phyloP scores from a whole-genome alignment of 2,888 invertebrate genomes.

The Druceiella hillmani region DNA sequence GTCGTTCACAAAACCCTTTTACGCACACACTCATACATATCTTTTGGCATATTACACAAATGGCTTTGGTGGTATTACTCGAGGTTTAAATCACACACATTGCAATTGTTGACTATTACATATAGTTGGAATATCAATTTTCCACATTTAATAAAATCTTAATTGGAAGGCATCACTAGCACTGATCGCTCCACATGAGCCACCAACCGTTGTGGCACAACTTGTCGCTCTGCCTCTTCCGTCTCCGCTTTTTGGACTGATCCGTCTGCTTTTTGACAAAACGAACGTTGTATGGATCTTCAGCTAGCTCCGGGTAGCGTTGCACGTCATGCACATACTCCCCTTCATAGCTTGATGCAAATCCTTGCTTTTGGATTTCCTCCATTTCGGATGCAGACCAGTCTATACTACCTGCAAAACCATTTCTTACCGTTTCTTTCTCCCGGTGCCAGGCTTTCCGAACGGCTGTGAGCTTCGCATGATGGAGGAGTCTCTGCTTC shows the following conservation, averaged over 20 bases:
- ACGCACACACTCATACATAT: slow-evolving; percentile 36
- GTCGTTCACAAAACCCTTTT: slow-evolving; percentile 37
- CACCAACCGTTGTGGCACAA: slow-evolving; percentile 43
- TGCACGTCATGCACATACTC: slow-evolving; percentile 89
- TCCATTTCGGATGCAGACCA: slow-evolving; percentile 88
- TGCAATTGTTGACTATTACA: too few relatives aligned
- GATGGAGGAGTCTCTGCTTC: slow-evolving; percentile 81
- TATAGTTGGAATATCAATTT: too few relatives aligned
- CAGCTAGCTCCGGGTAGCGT: slow-evolving; percentile 87
- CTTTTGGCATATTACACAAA: slow-evolving; percentile 51
- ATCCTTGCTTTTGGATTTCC: slow-evolving; percentile 80
- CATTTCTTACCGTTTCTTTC: slow-evolving; percentile 74
- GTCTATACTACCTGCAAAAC: slow-evolving; percentile 70
- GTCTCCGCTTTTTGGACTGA: slow-evolving; percentile 64
- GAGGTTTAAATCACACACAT: too few relatives aligned
- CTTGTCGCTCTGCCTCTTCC: slow-evolving; percentile 54
- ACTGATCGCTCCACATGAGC: slow-evolving; percentile 43
- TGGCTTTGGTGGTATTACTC: too few relatives aligned
- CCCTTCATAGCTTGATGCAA: slow-evolving; percentile 81
- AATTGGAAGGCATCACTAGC: slow-evolving; percentile 38
- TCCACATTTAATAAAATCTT: too few relatives aligned
- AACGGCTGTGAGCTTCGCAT: slow-evolving; percentile 82
- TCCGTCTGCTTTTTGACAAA: slow-evolving; percentile 78
- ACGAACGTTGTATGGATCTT: slow-evolving; percentile 92
- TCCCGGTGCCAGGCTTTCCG: slow-evolving; percentile 92